Percentiles rank a stretch among this genome's conserved stretches.
These are phyloP conservation scores for Magallana nippona DNA, from an alignment of 2,888 invertebrate species.

Conservation along the genomic window DNA sequence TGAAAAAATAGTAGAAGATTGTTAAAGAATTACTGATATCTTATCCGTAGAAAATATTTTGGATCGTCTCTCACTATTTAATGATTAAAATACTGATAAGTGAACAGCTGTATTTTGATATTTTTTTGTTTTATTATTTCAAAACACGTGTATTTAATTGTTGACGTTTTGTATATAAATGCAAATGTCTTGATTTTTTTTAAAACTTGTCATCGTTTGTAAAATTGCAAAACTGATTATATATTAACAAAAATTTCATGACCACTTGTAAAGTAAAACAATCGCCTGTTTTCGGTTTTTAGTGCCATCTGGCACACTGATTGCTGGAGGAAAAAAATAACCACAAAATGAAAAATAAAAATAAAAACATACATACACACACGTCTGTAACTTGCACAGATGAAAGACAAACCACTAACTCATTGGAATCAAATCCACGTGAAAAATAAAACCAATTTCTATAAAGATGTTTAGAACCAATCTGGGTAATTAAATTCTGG, in stretches of 20 bases:
- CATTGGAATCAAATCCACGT: slow-evolving; percentile 24
- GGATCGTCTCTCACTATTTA: too few species aligned
- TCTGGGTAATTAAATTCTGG: slow-evolving; percentile 31
- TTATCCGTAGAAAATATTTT: too few species aligned
- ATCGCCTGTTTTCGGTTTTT: neutral
- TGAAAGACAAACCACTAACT: neutral
- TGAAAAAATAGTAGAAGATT: too few species aligned
- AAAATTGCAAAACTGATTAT: neutral
- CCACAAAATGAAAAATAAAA: neutral
- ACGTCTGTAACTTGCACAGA: slow-evolving; percentile 11
- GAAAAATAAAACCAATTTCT: slow-evolving; percentile 18
- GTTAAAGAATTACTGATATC: too few species aligned
- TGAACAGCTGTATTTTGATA: too few species aligned
- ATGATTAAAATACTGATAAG: too few species aligned
- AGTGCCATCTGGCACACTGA: neutral
- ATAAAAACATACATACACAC: neutral
- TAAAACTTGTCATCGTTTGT: neutral
- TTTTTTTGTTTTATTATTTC: too few species aligned
- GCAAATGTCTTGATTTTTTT: too few species aligned
- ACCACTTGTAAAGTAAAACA: slow-evolving; percentile 29
- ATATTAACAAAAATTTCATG: neutral
- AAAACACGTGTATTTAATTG: too few species aligned
- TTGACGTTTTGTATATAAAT: too few species aligned
- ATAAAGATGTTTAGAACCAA: slow-evolving; percentile 33
- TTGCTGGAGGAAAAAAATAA: neutral